Percentiles rank a stretch among this genome's conserved stretches.
phyloP scores from a whole-genome alignment of 2,797 vertebrate species.

The Potorous gilbertii region DNA sequence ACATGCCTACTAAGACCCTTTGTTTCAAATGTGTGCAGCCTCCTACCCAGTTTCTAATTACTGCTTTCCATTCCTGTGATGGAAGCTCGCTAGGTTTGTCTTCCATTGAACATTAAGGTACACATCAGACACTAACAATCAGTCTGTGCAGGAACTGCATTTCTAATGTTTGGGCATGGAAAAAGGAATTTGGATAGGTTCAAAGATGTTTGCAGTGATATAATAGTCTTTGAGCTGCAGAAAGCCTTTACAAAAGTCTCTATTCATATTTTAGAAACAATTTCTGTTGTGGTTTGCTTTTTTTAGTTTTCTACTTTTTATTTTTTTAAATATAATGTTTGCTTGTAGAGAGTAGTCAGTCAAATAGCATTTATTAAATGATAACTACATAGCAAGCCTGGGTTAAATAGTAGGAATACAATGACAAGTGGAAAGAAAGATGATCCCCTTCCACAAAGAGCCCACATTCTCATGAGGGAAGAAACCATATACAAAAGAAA shows the following conservation, averaged over 20 bases:
- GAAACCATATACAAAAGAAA: background rate
- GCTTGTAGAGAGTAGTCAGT: background rate
- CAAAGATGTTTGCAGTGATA: slow-evolving; percentile 27
- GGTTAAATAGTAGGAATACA: background rate
- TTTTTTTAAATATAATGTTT: background rate
- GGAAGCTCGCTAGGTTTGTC: background rate
- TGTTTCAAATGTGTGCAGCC: slow-evolving; percentile 58
- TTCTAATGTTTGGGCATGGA: background rate
- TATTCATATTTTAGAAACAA: background rate
- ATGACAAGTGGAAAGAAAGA: background rate
- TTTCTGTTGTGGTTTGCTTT: slow-evolving; percentile 7
- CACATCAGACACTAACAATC: background rate
- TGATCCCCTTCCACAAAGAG: background rate
- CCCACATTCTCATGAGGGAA: background rate
- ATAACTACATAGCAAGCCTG: background rate
- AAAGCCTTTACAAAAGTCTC: slow-evolving; percentile 11
- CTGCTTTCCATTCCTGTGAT: background rate
- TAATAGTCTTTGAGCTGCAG: background rate
- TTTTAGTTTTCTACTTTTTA: background rate
- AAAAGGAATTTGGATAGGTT: background rate
- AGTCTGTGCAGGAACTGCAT: background rate
- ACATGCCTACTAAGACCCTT: slow-evolving; percentile 38
- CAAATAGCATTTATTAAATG: background rate
- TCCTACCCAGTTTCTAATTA: slow-evolving; percentile 52
- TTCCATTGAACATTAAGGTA: background rate